These are phyloP conservation scores for Parazoanthus swiftii DNA, from an alignment of 92 coral and sea anemone genomes.

Conservation along the genomic window DNA sequence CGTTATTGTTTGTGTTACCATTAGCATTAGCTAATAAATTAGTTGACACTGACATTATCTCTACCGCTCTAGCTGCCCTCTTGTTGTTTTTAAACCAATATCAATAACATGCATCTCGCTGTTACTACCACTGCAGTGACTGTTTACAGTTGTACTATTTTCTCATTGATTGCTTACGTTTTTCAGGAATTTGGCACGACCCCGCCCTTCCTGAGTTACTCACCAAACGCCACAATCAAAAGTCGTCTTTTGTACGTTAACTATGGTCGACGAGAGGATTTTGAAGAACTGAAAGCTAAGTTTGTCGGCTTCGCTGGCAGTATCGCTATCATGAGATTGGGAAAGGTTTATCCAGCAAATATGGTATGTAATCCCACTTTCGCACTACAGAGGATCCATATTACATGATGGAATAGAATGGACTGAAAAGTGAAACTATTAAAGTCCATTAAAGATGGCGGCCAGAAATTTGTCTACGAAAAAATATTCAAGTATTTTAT, in stretches of 20 bases:
- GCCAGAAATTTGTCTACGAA: no score
- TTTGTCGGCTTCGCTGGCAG: not conserved
- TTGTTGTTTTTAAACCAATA: no score
- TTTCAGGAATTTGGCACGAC: slow-evolving; percentile 21
- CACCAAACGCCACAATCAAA: slow-evolving; percentile 30
- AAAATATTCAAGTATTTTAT: no score
- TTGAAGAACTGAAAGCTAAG: not conserved
- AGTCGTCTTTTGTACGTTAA: slow-evolving; percentile 47
- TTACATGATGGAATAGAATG: not conserved
- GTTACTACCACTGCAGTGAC: no score
- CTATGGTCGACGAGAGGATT: slow-evolving; percentile 49
- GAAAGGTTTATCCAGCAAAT: slow-evolving; percentile 48
- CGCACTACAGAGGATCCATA: not conserved
- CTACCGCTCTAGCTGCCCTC: no score
- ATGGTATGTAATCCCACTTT: slow-evolving; percentile 31
- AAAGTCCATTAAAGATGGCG: no score
- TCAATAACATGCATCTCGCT: no score
- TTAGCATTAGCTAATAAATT: no score
- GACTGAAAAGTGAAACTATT: no score
- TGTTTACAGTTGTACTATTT: no score
- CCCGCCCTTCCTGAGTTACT: slow-evolving; percentile 47
- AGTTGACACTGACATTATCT: no score
- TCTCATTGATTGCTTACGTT: not conserved
- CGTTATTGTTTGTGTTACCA: no score
- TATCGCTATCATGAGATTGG: slow-evolving; percentile 54